These are phyloP conservation scores for Premnoplex brunnescens DNA, from an alignment of 2,797 vertebrate species.

Conservation along the genomic window DNA sequence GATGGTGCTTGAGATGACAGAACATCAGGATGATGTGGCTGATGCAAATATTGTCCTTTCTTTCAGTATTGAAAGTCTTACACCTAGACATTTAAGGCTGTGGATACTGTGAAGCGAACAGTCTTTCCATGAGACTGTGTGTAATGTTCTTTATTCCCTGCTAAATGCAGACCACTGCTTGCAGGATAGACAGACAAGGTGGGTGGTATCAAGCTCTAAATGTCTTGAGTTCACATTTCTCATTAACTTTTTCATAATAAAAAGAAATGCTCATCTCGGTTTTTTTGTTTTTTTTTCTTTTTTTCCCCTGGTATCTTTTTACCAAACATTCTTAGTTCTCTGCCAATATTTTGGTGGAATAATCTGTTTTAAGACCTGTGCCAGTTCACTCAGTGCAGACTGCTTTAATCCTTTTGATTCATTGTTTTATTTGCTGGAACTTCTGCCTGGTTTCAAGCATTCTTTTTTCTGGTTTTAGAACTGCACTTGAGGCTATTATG, in stretches of 20 bases:
- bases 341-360: not conserved
- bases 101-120: not conserved
- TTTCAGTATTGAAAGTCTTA: not conserved
- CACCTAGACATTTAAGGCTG: not conserved
- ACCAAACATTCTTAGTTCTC: not conserved
- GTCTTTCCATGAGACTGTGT: not conserved
- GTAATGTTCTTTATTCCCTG: not conserved
- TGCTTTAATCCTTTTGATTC: not conserved
- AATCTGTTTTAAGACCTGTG: not conserved
- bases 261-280: not conserved
- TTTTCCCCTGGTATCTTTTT: not conserved
- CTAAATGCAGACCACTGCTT: not conserved
- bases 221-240: not conserved
- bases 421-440: not conserved
- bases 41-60: not conserved
- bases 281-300: too few relatives aligned
- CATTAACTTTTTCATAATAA: not conserved
- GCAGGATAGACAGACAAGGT: not conserved
- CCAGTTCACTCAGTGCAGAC: not conserved
- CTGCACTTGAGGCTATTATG: not conserved
- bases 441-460: not conserved
- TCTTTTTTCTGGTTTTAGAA: not conserved
- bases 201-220: not conserved
- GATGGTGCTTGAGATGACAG: not conserved
- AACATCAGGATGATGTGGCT: not conserved